A percentile compares a stretch with the other conserved stretches of the same genome.
phyloP scores from a whole-genome alignment of 2,113 vertebrate species.

The Stegostoma tigrinum region DNA sequence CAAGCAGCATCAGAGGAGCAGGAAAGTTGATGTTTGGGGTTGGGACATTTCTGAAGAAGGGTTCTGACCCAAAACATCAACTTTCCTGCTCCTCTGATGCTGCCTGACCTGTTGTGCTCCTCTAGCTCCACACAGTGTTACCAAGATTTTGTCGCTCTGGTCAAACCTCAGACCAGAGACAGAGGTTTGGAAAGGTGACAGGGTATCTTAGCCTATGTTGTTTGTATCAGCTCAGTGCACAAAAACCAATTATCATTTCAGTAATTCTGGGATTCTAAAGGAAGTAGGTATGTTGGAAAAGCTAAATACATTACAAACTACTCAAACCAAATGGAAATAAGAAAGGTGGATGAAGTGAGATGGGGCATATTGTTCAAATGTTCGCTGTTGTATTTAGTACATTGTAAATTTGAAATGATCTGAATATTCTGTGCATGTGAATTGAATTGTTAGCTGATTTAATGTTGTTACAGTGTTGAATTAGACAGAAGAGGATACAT shows the following conservation, averaged over 20 bases:
- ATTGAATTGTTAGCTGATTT: too few relatives aligned
- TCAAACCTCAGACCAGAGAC: too few relatives aligned
- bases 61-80: too few relatives aligned
- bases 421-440: neutral
- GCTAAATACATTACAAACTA: neutral
- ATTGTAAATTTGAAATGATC: neutral
- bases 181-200: neutral
- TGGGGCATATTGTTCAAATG: neutral
- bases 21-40: too few relatives aligned
- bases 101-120: too few relatives aligned
- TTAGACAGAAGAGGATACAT: too few relatives aligned
- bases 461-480: too few relatives aligned
- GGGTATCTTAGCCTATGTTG: neutral
- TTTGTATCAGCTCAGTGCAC: neutral
- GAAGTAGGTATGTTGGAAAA: neutral
- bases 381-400: neutral
- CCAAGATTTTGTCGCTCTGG: too few relatives aligned
- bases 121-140: too few relatives aligned
- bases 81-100: too few relatives aligned
- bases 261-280: neutral
- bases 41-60: too few relatives aligned
- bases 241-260: neutral
- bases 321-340: neutral
- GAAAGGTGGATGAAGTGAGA: neutral
- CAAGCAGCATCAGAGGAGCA: too few relatives aligned